Base-by-base conservation (phyloP, 2,888 invertebrate species). In the Sericinus montela region DNA sequence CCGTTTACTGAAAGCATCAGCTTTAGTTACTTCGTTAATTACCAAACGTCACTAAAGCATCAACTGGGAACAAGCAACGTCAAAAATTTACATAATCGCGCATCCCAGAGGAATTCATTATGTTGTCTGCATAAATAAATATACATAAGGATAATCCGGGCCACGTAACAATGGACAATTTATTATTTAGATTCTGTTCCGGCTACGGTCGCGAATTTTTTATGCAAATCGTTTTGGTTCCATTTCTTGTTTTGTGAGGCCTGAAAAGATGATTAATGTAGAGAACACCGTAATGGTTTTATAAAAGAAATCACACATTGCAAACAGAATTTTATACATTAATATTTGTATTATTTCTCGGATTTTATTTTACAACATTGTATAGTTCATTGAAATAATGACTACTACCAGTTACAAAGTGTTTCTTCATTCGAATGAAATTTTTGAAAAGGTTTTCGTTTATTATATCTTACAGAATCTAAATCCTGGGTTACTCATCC, bases 51-150 rank as follows among this genome's bases (percentile, higher is more conserved):
- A 43, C 42, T 48, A 23, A 11, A 11, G 19, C 42, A 30, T 37
- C 30, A 48, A 19, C 19, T 19, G 37, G 59, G 61, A 53, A 56
- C 58, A 59, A 52, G 57, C 59, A 61, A 61, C 57, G 63, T 57
- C 58, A 73, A 72, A 75, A 78, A 78, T 78, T 70, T 78, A 69
- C 79, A 79, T 80, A 80, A 79, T 76, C 77, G 72, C 43, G 48
- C 42, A 51, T 66, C 77, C 72, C 70, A 39, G 48, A 69, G 67
- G 79, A 80, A 80, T 82, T 84, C 80, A 82, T 84, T 83, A 84
- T 74, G 75, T 76, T 73, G 76, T 80, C 78, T 77, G 75, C 77
- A 78, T 81, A 81, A 80, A 80, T 81, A 80, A 80, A 80, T 82
- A 74, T 73, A 70, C 67, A 73, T 73, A 48, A 71, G 72, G 73